Percentiles rank a stretch among this genome's conserved stretches.
Evolutionary conservation across 2,797 vertebrate genomes (phyloP).

Genomic region (Notamacropus eugenii): DNA sequence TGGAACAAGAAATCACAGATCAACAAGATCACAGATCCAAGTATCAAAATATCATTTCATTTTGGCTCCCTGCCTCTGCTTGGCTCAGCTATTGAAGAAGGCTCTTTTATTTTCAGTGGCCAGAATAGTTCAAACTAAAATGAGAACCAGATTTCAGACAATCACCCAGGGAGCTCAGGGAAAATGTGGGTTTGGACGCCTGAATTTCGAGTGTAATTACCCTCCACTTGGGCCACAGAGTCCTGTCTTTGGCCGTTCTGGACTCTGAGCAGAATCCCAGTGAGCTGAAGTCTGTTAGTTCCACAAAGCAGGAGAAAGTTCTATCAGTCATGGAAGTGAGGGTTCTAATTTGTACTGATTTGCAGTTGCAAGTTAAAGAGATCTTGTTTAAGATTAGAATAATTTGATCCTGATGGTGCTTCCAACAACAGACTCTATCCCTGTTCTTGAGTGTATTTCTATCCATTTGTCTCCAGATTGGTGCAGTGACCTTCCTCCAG

Average conservation of each 20-base stretch:
- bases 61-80: conserved; percentile 14
- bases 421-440: conserved; percentile 36
- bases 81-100: neutral
- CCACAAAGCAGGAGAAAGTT: conserved; percentile 26
- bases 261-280: conserved; percentile 26
- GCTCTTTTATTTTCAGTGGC: conserved; percentile 14
- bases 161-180: neutral
- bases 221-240: neutral
- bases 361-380: conserved; percentile 38
- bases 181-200: neutral
- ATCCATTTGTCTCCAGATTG: conserved; percentile 49
- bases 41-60: neutral
- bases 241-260: neutral
- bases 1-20: neutral
- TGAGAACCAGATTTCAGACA: conserved; percentile 3
- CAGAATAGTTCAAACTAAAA: conserved; percentile 20
- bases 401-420: conserved; percentile 6
- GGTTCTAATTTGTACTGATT: conserved; percentile 42
- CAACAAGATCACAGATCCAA: neutral
- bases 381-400: conserved; percentile 52
- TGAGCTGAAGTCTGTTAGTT: conserved; percentile 35
- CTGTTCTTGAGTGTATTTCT: conserved; percentile 12
- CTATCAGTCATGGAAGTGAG: conserved; percentile 7
- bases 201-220: conserved; percentile 46
- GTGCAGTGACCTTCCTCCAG: conserved; percentile 4